These are phyloP conservation scores for Callimorpha dominula DNA, from an alignment of 2,888 invertebrate genomes.

Conservation along the genomic window DNA sequence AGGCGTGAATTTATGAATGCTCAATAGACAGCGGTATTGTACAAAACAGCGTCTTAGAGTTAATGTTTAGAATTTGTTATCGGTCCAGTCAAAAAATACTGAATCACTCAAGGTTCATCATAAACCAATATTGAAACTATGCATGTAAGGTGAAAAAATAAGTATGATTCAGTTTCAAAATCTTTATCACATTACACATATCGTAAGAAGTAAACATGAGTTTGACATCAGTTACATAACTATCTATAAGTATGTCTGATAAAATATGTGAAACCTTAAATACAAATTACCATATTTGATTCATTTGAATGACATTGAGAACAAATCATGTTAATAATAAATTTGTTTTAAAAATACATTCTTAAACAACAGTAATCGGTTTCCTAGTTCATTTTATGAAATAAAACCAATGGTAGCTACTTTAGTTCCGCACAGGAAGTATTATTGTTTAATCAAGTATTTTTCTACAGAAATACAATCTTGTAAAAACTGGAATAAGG, in stretches of 20 bases:
- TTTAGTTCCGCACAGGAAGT: conserved; percentile 34
- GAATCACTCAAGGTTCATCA: background rate
- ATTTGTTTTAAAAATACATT: conserved; percentile 15
- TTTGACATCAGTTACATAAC: background rate
- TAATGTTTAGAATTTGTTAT: conserved; percentile 8
- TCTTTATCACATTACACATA: background rate
- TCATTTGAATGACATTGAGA: conserved; percentile 22
- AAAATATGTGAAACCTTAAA: conserved; percentile 6
- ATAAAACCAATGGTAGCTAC: conserved; percentile 4
- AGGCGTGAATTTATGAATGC: background rate
- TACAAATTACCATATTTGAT: conserved; percentile 17
- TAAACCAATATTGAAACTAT: conserved; percentile 5
- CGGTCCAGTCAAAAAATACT: background rate
- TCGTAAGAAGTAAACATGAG: background rate
- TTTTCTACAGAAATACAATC: conserved; percentile 18
- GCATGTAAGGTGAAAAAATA: too few species aligned
- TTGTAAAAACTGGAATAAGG: conserved; percentile 31
- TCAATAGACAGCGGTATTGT: background rate
- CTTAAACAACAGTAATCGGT: background rate
- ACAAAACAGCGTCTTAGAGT: conserved; percentile 11
- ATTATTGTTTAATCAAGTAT: conserved; percentile 26
- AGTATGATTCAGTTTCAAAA: background rate
- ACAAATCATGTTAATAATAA: conserved; percentile 27
- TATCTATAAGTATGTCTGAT: background rate
- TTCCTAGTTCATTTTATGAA: conserved; percentile 2